Conservation (phyloP, 2,797 vertebrate genomes). For the Morelia viridis region DNA sequence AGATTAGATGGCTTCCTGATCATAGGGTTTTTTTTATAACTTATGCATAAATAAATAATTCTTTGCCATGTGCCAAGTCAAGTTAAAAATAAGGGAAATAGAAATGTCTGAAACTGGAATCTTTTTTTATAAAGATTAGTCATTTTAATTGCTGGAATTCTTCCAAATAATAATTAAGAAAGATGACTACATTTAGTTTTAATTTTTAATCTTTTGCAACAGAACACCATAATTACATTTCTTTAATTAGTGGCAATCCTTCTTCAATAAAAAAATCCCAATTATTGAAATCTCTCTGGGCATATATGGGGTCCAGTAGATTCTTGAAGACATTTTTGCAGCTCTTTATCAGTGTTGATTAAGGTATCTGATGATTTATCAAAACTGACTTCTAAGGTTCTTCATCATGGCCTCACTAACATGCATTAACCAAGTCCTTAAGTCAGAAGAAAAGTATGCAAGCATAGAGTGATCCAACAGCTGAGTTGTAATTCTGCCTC, state of each 20-base stretch:
- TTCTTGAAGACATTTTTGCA: not conserved
- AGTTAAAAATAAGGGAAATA: not conserved
- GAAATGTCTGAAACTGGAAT: not conserved
- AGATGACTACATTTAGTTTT: not conserved
- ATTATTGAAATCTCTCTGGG: not conserved
- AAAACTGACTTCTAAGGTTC: not conserved
- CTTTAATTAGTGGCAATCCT: not conserved
- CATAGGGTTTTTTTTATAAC: not conserved
- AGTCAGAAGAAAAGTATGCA: not conserved
- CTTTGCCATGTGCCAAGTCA: not conserved
- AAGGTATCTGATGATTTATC: not conserved
- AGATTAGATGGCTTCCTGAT: not conserved
- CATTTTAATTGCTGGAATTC: conserved; percentile 16
- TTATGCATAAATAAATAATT: not conserved
- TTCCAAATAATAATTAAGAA: not conserved
- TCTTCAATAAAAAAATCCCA: not conserved
- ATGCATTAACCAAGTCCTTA: not conserved
- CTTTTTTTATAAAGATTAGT: conserved; percentile 20
- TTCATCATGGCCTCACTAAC: not conserved
- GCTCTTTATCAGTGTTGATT: not conserved
- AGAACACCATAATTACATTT: not conserved
- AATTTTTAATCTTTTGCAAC: not conserved
- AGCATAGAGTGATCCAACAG: not conserved
- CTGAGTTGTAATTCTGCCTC: not conserved
- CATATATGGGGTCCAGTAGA: not conserved